Evolutionary conservation across 2,797 vertebrate genomes (phyloP).

Genomic region (Enteromius thamalakanensis): DNA sequence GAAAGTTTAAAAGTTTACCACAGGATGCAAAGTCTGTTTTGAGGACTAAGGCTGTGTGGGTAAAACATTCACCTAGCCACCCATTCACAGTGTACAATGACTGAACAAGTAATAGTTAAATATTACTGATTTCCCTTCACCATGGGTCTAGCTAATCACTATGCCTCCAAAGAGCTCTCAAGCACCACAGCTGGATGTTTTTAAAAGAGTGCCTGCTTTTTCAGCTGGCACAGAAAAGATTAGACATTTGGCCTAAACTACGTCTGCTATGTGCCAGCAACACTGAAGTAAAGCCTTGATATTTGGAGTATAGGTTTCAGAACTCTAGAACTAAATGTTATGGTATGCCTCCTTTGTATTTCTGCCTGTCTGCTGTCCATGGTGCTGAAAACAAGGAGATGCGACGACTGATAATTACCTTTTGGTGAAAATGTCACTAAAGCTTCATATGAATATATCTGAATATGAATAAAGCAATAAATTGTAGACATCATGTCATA

Average conservation of each 20-base stretch:
- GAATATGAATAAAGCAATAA: background rate
- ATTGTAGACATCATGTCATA: background rate
- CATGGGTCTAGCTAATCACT: background rate
- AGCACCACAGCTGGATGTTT: background rate
- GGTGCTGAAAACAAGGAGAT: constrained; percentile 42
- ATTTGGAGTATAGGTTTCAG: background rate
- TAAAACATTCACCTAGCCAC: background rate
- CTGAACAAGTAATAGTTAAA: background rate
- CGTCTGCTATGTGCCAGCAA: background rate
- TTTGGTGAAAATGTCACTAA: background rate
- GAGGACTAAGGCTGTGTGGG: background rate
- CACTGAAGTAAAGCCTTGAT: background rate
- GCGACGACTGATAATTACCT: background rate
- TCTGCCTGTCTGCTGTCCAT: constrained; percentile 17
- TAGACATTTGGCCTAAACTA: background rate
- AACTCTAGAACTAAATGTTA: constrained; percentile 1
- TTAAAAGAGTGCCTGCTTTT: background rate
- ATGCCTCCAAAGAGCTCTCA: background rate
- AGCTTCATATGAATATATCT: background rate
- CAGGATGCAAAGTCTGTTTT: background rate
- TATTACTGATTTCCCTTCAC: background rate
- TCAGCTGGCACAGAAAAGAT: background rate
- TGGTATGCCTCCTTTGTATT: background rate
- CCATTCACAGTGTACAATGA: background rate
- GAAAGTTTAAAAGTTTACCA: background rate